Conservation (phyloP, 2,113 vertebrate genomes). For the Ancistrus triradiatus region DNA sequence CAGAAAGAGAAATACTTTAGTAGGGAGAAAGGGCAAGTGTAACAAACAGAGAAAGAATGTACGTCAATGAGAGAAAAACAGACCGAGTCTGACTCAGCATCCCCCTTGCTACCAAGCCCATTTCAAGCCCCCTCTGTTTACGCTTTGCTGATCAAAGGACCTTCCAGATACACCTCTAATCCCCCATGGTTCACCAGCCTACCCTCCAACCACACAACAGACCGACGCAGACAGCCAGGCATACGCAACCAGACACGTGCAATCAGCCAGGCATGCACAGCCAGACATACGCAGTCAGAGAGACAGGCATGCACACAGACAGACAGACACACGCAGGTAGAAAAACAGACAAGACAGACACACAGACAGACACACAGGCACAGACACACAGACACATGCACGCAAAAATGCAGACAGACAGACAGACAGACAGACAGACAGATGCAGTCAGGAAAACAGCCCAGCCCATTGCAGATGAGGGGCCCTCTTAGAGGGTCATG, state of each 20-base stretch:
- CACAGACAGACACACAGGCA: too few relatives aligned
- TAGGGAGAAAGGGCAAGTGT: background rate
- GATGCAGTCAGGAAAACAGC: slow-evolving; percentile 74
- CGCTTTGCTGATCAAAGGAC: slow-evolving; percentile 88
- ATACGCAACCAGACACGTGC: too few relatives aligned
- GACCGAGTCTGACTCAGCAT: slow-evolving; percentile 72
- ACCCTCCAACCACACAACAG: slow-evolving; percentile 59
- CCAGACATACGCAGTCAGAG: too few relatives aligned
- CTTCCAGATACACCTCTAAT: slow-evolving; percentile 71
- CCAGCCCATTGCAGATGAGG: slow-evolving; percentile 61
- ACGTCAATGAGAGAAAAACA: slow-evolving; percentile 49
- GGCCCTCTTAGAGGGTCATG: slow-evolving; percentile 75
- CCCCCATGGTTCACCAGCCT: slow-evolving; percentile 57
- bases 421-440: too few relatives aligned
- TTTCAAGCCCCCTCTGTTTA: slow-evolving; percentile 84
- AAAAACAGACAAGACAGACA: too few relatives aligned
- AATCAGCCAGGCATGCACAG: too few relatives aligned
- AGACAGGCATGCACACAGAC: too few relatives aligned
- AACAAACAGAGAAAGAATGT: slow-evolving; percentile 20
- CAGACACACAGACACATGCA: too few relatives aligned
- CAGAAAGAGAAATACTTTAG: background rate
- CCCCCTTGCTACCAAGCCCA: slow-evolving; percentile 72
- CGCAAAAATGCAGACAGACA: too few relatives aligned
- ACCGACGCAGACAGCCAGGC: too few relatives aligned
- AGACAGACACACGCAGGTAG: too few relatives aligned